A percentile compares a stretch with the other conserved stretches of the same genome.
These are phyloP conservation scores for Prunella himalayana DNA, from an alignment of 2,113 vertebrate species.

Conservation along the genomic window DNA sequence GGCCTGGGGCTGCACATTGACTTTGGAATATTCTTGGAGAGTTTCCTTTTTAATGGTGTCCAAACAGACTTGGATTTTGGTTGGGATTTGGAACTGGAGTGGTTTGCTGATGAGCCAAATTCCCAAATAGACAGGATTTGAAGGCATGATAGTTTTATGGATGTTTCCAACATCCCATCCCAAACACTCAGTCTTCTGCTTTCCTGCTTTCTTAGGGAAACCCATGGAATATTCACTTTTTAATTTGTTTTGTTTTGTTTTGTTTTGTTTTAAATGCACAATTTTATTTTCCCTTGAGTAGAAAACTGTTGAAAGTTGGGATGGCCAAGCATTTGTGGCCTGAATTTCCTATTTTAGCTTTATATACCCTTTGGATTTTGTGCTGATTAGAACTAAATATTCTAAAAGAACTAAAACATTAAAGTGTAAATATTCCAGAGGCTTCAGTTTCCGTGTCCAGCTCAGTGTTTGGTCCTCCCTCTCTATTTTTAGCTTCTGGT, in stretches of 20 bases:
- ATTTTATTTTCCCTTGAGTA: background rate
- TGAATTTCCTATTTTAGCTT: background rate
- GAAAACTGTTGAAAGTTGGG: background rate
- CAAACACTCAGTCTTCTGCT: background rate
- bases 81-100: background rate
- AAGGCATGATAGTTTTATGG: background rate
- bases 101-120: background rate
- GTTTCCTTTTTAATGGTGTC: fast-evolving
- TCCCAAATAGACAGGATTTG: fast-evolving
- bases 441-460: background rate
- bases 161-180: background rate
- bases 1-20: fast-evolving
- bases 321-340: background rate
- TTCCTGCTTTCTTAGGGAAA: background rate
- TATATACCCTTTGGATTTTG: background rate
- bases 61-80: fast-evolving
- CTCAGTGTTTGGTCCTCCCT: background rate
- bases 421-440: background rate
- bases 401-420: background rate
- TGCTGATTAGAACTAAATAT: background rate
- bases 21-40: background rate
- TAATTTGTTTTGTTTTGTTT: background rate
- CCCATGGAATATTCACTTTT: no score
- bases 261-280: background rate
- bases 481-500: background rate